phyloP scores from a whole-genome alignment of 2,797 vertebrate genomes.

The Apodemus agrarius region DNA sequence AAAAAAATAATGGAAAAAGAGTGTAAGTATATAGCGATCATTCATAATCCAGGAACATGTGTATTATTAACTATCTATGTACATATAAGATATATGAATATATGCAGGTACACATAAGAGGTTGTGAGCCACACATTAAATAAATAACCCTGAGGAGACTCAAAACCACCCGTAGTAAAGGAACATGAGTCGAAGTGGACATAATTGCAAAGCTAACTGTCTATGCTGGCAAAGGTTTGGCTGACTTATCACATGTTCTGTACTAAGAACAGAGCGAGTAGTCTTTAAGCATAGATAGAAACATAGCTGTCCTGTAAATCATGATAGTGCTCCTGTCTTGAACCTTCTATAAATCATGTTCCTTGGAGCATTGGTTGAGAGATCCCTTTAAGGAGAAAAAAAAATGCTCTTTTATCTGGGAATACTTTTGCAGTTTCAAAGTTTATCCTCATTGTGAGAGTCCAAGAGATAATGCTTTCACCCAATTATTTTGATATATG shows the following conservation, averaged over 20 bases:
- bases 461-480: constrained; percentile 23
- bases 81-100: not conserved
- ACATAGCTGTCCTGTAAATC: constrained; percentile 12
- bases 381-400: constrained; percentile 43
- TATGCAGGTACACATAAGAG: not conserved
- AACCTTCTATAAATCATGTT: constrained; percentile 49
- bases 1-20: constrained; percentile 41
- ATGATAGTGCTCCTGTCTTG: not conserved
- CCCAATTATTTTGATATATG: constrained; percentile 53
- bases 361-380: constrained; percentile 31
- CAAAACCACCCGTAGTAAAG: not conserved
- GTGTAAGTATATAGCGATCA: not conserved
- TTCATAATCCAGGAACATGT: not conserved
- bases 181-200: not conserved
- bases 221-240: not conserved
- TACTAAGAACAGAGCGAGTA: constrained; percentile 24
- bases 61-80: not conserved
- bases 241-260: not conserved
- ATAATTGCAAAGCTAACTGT: constrained; percentile 29
- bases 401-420: constrained; percentile 33
- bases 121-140: not conserved
- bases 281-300: constrained; percentile 15
- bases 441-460: constrained; percentile 43
- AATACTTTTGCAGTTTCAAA: constrained; percentile 39
- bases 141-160: constrained; percentile 22